Base-by-base conservation (phyloP, 1,140 invertebrate genomes). In the Daktulosphaira vitifoliae region DNA sequence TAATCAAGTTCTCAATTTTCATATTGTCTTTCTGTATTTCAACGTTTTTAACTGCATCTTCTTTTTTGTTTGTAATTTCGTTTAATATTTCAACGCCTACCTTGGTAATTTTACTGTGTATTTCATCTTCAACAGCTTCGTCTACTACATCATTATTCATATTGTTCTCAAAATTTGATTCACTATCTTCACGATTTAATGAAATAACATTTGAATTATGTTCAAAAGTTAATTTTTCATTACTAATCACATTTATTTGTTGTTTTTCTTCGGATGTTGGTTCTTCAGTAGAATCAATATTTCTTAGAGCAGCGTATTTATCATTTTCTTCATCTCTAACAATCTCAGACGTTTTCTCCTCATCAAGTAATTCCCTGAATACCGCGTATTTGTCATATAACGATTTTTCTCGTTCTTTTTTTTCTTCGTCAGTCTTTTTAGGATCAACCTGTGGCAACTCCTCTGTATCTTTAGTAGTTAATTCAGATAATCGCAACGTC, bases 371-470 rank as follows among this genome's bases (percentile, higher is more conserved):
- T 77, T 92, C 89, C 67, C 89, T 78, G 71, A 92, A 91, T 0
- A 87, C 89, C 0, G 89, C 89, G 72, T 92, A 92, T 67, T 88
- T 82, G 71, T 91, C 89, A 68, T 82, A 81, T 6, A 77, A 76
- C 37, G 77, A 71, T 42, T 71, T 73, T 4, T 75, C 69, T 16
- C 77, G 56, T 8, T 68, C 59, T 22, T 62, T 66, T 20, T 67
- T 62, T 16, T 67, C 46, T 52, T 53, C 29, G 65, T 42, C 66
- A 68, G 42, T 78, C 76, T 81, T 80, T 69, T 82, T 79, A 56
- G 79, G 80, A 70, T 85, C 85, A 71, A 84, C 84, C 3, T 81
- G 79, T 39, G 82, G 79, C 67, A 83, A 82, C 70, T 80, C 81
- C 0, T 79, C 79, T 68, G 80, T 78, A 56, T 82, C 82, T 16